phyloP scores from a whole-genome alignment of 2,888 invertebrate species.

The Oligia strigilis region DNA sequence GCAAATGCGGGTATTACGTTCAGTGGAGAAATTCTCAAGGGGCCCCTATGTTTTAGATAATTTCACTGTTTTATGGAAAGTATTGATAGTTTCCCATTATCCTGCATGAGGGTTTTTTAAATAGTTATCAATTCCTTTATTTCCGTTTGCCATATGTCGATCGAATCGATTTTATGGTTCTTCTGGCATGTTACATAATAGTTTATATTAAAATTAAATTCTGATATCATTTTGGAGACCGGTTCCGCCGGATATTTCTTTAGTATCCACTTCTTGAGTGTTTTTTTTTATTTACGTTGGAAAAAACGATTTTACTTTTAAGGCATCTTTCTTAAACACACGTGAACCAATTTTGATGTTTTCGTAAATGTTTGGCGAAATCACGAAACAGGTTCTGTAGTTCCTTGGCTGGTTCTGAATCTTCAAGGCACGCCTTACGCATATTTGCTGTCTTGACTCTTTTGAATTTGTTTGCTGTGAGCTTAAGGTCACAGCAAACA shows the following conservation, averaged over 20 bases:
- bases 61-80: conserved; percentile 79
- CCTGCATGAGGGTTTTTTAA: conserved; percentile 77
- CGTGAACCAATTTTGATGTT: conserved; percentile 48
- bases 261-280: conserved; percentile 11
- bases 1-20: conserved; percentile 75
- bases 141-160: conserved; percentile 66
- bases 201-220: conserved; percentile 35
- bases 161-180: conserved; percentile 62
- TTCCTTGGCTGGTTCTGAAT: conserved; percentile 36
- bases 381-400: conserved; percentile 51
- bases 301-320: conserved; percentile 21
- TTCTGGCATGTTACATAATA: conserved; percentile 41
- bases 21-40: conserved; percentile 63
- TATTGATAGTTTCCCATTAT: conserved; percentile 69
- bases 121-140: conserved; percentile 74
- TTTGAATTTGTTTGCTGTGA: conserved; percentile 10
- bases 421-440: conserved; percentile 23
- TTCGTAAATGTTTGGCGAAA: conserved; percentile 45
- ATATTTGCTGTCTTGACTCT: conserved; percentile 21
- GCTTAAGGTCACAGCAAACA: too few species aligned
- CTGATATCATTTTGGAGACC: conserved; percentile 49
- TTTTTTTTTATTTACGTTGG: conserved; percentile 42
- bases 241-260: conserved; percentile 51
- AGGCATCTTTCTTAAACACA: conserved; percentile 29
- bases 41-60: conserved; percentile 79